A percentile compares a stretch with the other conserved stretches of the same genome.
phyloP scores from a whole-genome alignment of 2,113 vertebrate species.

The Numida meleagris region DNA sequence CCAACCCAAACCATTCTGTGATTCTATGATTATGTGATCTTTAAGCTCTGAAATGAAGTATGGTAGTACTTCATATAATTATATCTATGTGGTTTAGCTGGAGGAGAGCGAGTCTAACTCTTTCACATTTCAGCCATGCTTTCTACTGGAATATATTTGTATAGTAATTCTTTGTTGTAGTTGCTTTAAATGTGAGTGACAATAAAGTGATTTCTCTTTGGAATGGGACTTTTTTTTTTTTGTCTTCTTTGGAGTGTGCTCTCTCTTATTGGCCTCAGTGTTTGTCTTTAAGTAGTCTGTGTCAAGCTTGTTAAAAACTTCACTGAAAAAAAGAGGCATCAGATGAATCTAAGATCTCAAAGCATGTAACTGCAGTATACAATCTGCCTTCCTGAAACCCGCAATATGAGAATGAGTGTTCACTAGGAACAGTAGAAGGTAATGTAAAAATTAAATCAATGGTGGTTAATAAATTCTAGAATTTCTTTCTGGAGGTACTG shows the following conservation, averaged over 20 bases:
- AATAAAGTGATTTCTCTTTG: neutral
- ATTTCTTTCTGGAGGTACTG: neutral
- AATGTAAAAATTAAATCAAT: neutral
- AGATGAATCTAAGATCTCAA: neutral
- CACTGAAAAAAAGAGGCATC: neutral
- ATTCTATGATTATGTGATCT: neutral
- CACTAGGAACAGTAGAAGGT: neutral
- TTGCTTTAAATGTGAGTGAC: neutral
- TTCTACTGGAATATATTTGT: neutral
- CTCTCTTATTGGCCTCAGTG: neutral
- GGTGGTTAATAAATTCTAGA: neutral
- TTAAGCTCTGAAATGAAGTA: neutral
- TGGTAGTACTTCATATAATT: neutral
- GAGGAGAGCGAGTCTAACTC: neutral
- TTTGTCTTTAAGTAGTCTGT: neutral
- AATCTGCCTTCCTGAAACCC: neutral
- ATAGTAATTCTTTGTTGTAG: neutral
- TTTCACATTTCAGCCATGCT: neutral
- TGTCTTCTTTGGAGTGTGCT: neutral
- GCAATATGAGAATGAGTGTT: neutral
- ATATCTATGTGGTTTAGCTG: neutral
- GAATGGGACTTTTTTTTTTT: neutral
- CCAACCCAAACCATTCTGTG: neutral
- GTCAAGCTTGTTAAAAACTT: neutral
- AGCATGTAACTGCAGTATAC: neutral